Conservation (phyloP, 2,888 invertebrate species). For the Pherbina coryleti region DNA sequence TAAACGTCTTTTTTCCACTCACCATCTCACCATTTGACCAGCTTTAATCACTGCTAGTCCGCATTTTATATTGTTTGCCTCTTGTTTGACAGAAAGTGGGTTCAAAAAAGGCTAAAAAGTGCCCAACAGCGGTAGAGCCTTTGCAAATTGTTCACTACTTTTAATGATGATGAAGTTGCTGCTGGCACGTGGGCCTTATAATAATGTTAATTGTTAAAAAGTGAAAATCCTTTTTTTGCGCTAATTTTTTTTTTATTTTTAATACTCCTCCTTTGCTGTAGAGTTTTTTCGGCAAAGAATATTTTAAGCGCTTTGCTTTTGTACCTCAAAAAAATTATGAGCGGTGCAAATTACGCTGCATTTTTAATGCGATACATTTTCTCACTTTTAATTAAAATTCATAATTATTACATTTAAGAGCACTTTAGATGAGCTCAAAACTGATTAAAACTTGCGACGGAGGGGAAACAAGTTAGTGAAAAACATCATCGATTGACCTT, state of each 20-base stretch:
- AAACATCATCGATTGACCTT: too few relatives aligned
- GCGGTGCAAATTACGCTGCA: background rate
- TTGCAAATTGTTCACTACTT: background rate
- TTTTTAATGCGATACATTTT: conserved; percentile 5
- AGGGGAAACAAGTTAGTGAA: background rate
- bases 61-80: too few relatives aligned
- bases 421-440: background rate
- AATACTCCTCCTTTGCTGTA: background rate
- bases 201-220: conserved; percentile 6
- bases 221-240: background rate
- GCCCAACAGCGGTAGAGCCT: too few relatives aligned
- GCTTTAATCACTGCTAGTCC: too few relatives aligned
- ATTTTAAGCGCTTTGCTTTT: background rate
- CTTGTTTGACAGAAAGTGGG: too few relatives aligned
- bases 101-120: too few relatives aligned
- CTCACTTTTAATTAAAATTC: conserved; percentile 35
- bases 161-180: background rate
- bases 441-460: background rate
- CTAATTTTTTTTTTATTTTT: background rate
- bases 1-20: background rate
- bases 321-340: too few relatives aligned
- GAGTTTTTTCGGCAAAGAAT: background rate
- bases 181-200: background rate
- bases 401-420: conserved; percentile 22
- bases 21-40: background rate